Base-by-base conservation (phyloP, 1,140 invertebrate genomes). In the Penaeus vannamei region DNA sequence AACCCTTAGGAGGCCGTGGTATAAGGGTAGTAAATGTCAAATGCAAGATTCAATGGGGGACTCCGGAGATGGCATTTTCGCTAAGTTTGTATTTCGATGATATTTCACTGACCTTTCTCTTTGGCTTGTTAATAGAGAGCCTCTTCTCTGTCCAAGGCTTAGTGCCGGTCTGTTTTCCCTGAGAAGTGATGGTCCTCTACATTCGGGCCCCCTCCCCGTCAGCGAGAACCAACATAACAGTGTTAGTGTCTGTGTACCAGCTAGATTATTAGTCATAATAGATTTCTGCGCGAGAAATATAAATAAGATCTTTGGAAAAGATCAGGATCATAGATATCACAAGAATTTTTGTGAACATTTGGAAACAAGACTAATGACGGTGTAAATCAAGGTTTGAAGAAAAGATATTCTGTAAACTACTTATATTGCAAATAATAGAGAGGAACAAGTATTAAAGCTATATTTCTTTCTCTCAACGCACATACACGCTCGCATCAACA, bases 21-120 rank as follows among this genome's bases (percentile, higher is more conserved):
- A 87, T 66, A 81, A 87, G 32, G 77, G 79, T 42, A 82, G 77
- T 87, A 87, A 87, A 87, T 87, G 85, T 87, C 85, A 87, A 82
- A 87, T 87, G 81, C 85, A 87, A 87, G 85, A 87, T 87, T 87
- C 85, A 87, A 81, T 69, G 85, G 85, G 64, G 69, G 69, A 26
- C 64, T 64, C 60, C 64, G 85, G 80, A 87, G 85, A 61, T 87
- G 85, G 85, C 85, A 87, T 87, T 87, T 87, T 87, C 85, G 85
- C 85, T 87, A 87, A 87, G 77, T 86, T 87, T 87, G 85, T 87
- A 87, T 87, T 87, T 87, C 85, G 85, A 87, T 87, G 85, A 87
- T 87, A 87, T 87, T 87, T 87, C 85, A 87, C 77, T 87, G 85
- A 87, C 85, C 85, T 87, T 87, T 87, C 85, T 66, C 80, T 66